Evolutionary conservation across 2,888 invertebrate genomes (phyloP).

Genomic region (Dichetophora obliterata): DNA sequence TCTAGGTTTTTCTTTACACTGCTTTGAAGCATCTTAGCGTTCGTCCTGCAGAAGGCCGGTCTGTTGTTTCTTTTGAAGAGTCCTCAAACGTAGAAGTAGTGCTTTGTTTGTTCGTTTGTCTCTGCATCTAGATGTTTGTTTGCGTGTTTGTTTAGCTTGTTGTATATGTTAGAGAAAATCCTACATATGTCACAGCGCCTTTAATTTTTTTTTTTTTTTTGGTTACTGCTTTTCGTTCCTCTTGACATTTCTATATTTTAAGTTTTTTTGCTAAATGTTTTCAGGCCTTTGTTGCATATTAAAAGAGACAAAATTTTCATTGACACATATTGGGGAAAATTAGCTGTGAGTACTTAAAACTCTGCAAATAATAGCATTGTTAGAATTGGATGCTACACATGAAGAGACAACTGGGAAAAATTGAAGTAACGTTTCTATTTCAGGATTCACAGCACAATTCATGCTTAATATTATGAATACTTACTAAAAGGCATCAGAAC

Average conservation of each 20-base stretch:
- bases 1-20: neutral
- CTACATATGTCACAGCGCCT: constrained; percentile 20
- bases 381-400: neutral
- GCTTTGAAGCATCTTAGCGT: neutral
- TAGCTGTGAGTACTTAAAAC: neutral
- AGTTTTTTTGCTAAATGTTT: constrained; percentile 26
- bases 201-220: neutral
- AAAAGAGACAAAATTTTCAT: constrained; percentile 7
- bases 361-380: neutral
- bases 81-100: constrained; percentile 22
- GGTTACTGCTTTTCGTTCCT: neutral
- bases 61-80: constrained; percentile 36
- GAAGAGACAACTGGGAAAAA: neutral
- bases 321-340: constrained; percentile 32
- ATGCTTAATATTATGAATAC: too few relatives aligned
- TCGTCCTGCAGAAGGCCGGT: constrained; percentile 24
- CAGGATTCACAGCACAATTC: too few relatives aligned
- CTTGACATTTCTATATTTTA: neutral
- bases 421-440: too few relatives aligned
- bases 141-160: constrained; percentile 5
- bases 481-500: too few relatives aligned
- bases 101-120: constrained; percentile 22
- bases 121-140: constrained; percentile 6
- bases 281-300: constrained; percentile 40
- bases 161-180: constrained; percentile 18